Percentiles rank a stretch among this genome's conserved stretches.
These are phyloP conservation scores for Sminthurides bifidus DNA, from an alignment of 1,140 invertebrate species.

Conservation along the genomic window DNA sequence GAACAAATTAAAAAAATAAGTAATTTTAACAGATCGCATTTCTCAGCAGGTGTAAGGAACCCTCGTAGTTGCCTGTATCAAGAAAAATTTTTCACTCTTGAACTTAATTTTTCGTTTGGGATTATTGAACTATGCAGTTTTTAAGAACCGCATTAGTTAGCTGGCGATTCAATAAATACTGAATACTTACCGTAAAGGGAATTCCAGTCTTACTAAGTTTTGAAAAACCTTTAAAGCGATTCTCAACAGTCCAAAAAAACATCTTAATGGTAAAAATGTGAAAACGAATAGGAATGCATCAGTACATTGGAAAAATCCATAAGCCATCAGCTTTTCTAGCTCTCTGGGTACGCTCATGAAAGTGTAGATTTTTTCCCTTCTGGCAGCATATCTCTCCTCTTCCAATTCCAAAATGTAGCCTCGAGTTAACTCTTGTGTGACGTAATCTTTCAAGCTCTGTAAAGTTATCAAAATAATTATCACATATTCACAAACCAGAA, in stretches of 20 bases:
- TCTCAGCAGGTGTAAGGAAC: constrained; percentile 75
- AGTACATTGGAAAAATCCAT: constrained; percentile 88
- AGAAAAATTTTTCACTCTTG: neutral
- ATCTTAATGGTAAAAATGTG: constrained; percentile 85
- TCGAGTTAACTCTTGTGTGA: constrained; percentile 75
- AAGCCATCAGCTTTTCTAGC: constrained; percentile 83
- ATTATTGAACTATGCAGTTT: neutral
- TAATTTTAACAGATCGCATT: constrained; percentile 91
- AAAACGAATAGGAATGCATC: constrained; percentile 97
- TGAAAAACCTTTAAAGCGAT: constrained; percentile 25
- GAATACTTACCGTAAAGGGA: constrained; percentile 10
- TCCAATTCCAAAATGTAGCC: constrained; percentile 86
- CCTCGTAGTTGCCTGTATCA: constrained; percentile 2
- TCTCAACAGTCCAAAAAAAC: constrained; percentile 29
- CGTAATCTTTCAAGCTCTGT: constrained; percentile 43
- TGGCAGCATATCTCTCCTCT: constrained; percentile 81
- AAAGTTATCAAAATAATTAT: constrained; percentile 6
- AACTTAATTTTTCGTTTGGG: neutral
- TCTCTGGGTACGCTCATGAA: constrained; percentile 93
- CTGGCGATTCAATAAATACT: neutral
- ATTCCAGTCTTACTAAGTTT: constrained; percentile 1
- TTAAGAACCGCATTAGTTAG: neutral
- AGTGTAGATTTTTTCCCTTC: constrained; percentile 90
- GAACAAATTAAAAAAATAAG: constrained; percentile 73
- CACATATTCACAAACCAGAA: neutral